phyloP scores from a whole-genome alignment of 2,113 vertebrate genomes.

The Oncorhynchus clarkii region DNA sequence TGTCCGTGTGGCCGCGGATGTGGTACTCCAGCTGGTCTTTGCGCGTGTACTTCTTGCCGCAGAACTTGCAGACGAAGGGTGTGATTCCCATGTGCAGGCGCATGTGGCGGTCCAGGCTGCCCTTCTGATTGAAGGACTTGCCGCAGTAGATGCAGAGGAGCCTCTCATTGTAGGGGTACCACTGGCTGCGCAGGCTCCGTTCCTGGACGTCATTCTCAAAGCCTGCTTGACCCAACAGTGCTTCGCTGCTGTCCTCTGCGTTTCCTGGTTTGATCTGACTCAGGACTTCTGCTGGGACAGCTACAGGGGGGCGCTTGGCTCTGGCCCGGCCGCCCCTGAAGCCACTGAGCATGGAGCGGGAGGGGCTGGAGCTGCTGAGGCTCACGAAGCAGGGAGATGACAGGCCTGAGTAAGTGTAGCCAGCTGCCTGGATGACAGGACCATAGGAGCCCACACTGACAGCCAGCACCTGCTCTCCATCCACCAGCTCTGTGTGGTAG shows the following conservation, averaged over 20 bases:
- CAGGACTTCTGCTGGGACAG: slow-evolving; percentile 59
- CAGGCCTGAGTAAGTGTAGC: slow-evolving; percentile 84
- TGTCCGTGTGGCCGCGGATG: slow-evolving; percentile 97
- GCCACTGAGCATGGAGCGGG: slow-evolving; percentile 90
- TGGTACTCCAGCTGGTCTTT: slow-evolving; percentile 99
- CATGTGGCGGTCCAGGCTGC: slow-evolving; percentile 98
- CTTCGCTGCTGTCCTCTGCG: slow-evolving; percentile 59
- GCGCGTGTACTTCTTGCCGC: slow-evolving; percentile 97
- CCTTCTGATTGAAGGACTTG: slow-evolving; percentile 99
- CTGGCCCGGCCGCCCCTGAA: slow-evolving; percentile 87
- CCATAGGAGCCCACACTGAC: slow-evolving; percentile 93
- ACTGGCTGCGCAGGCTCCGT: slow-evolving; percentile 86
- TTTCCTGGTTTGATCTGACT: slow-evolving; percentile 58
- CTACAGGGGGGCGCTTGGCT: slow-evolving; percentile 80
- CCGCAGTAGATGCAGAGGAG: slow-evolving; percentile 98
- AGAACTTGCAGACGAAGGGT: slow-evolving; percentile 97
- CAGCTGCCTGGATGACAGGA: slow-evolving; percentile 83
- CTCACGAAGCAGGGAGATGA: slow-evolving; percentile 81
- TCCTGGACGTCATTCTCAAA: slow-evolving; percentile 87
- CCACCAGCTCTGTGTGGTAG: slow-evolving; percentile 95
- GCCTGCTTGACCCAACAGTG: slow-evolving; percentile 64
- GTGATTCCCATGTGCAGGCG: slow-evolving; percentile 98
- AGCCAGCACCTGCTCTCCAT: slow-evolving; percentile 93
- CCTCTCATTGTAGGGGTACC: slow-evolving; percentile 94
- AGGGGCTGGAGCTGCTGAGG: slow-evolving; percentile 88